A percentile compares a stretch with the other conserved stretches of the same genome.
These are phyloP conservation scores for Mormyrus hasselquistii DNA, from an alignment of 2,797 vertebrate species.

Conservation along the genomic window DNA sequence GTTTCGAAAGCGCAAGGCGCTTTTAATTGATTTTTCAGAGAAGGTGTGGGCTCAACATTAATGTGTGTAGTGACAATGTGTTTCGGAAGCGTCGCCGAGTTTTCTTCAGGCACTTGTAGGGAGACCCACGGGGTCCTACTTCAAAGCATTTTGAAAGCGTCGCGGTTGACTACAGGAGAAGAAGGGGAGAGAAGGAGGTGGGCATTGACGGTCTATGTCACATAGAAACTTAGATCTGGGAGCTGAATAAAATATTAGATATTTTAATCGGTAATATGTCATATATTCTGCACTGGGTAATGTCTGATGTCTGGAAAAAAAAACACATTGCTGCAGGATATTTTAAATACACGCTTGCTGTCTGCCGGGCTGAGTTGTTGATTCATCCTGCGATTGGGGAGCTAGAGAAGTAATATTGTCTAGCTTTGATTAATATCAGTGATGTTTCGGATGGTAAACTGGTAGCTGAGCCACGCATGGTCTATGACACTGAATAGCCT, in stretches of 20 bases:
- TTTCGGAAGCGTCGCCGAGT: neutral
- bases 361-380: neutral
- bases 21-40: neutral
- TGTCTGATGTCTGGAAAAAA: neutral
- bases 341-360: neutral
- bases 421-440: conserved; percentile 7
- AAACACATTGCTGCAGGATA: neutral
- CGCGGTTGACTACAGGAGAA: conserved; percentile 53
- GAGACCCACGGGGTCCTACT: conserved; percentile 45
- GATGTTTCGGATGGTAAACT: neutral
- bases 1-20: neutral
- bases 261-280: neutral
- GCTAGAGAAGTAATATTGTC: neutral
- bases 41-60: neutral
- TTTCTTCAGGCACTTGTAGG: conserved; percentile 46
- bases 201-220: conserved; percentile 44
- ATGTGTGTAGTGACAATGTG: too few relatives aligned
- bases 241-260: neutral
- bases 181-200: conserved; percentile 35
- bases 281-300: neutral
- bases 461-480: neutral
- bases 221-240: conserved; percentile 21
- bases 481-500: neutral
- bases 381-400: neutral
- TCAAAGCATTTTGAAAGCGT: conserved; percentile 57